phyloP scores from a whole-genome alignment of 2,113 vertebrate species.

The Craseonycteris thonglongyai region DNA sequence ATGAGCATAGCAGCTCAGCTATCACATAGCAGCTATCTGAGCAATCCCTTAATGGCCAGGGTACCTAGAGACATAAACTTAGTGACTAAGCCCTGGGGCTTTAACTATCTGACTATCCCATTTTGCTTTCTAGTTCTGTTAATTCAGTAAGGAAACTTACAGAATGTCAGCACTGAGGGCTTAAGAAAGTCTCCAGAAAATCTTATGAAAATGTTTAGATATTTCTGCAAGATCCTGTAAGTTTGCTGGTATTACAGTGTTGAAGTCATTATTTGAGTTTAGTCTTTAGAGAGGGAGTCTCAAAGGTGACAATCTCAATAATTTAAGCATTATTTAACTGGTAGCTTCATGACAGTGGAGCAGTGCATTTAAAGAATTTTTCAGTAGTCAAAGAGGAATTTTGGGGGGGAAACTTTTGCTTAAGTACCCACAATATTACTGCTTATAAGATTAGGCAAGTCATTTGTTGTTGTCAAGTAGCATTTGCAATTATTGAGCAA shows the following conservation, averaged over 20 bases:
- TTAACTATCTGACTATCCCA: not conserved
- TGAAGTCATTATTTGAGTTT: not conserved
- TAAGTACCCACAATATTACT: not conserved
- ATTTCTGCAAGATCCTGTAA: not conserved
- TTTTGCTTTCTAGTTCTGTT: not conserved
- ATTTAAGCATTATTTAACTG: not conserved
- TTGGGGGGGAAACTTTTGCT: not conserved
- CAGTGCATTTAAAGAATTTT: not conserved
- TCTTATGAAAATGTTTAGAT: not conserved
- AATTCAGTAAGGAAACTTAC: constrained; percentile 5
- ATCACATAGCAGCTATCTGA: not conserved
- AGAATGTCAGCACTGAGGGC: not conserved
- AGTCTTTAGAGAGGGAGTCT: not conserved
- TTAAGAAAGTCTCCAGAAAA: constrained; percentile 14
- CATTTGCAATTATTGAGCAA: constrained; percentile 43
- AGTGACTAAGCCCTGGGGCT: not conserved
- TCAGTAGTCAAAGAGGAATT: not conserved
- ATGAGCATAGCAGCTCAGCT: not conserved
- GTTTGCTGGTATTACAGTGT: not conserved
- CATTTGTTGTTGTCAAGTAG: constrained; percentile 16
- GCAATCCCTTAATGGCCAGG: not conserved
- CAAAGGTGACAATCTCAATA: not conserved
- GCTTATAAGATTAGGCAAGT: constrained; percentile 6
- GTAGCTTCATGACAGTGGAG: not conserved
- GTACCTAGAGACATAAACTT: not conserved